phyloP scores from a whole-genome alignment of 2,113 vertebrate species.

The Oreocharis arfaki region DNA sequence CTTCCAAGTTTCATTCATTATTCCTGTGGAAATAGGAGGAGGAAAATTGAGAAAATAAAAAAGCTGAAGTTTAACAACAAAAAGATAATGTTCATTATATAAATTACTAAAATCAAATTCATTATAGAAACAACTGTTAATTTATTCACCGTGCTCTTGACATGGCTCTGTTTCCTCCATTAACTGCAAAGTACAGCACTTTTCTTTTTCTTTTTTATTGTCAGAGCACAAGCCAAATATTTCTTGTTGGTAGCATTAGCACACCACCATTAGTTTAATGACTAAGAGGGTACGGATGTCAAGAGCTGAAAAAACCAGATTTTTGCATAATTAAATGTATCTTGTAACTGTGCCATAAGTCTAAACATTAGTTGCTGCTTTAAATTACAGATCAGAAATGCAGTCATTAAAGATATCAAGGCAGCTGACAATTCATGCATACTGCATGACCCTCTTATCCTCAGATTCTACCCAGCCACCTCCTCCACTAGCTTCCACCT shows the following conservation, averaged over 20 bases:
- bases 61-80: background rate
- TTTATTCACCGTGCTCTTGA: background rate
- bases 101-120: background rate
- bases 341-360: background rate
- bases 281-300: background rate
- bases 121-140: background rate
- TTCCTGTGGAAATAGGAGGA: background rate
- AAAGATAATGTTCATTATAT: background rate
- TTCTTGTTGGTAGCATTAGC: slow-evolving; percentile 8
- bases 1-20: background rate
- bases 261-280: slow-evolving; percentile 28
- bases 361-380: background rate
- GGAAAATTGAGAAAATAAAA: background rate
- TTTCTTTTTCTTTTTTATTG: background rate
- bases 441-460: background rate
- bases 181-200: background rate
- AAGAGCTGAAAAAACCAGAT: background rate
- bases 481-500: background rate
- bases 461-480: background rate
- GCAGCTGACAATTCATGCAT: background rate
- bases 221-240: background rate
- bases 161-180: background rate
- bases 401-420: background rate
- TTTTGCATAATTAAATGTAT: slow-evolving; percentile 22
- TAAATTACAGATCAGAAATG: background rate